Evolutionary conservation across 2,888 invertebrate genomes (phyloP), one percentile per base, ranked within the genome.

Genomic region (Ligdia adustata): DNA sequence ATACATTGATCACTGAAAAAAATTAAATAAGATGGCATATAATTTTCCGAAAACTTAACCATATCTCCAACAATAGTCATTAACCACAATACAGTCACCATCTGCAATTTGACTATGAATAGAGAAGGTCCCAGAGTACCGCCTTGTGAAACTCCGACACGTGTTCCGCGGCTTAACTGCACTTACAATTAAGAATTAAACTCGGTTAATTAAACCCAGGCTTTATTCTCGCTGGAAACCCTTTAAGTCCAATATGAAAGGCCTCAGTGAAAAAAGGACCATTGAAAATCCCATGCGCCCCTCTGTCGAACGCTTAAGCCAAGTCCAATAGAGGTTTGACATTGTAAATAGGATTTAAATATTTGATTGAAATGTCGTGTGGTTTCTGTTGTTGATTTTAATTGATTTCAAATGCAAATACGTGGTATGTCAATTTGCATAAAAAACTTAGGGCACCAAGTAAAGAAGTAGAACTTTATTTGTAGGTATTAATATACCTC

Each of bases 151-250:
- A 78, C 79, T 63, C 71, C 71, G 80, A 88, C 89, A 87, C 89
- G 89, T 89, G 89, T 88, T 79, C 72, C 69, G 56, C 69, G 72
- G 88, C 84, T 89, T 84, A 87, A 82, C 82, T 79, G 80, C 80
- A 82, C 84, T 86, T 77, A 87, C 84, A 89, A 89, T 87, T 86
- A 86, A 86, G 85, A 84, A 81, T 86, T 81, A 87, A 87, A 79
- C 83, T 74, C 82, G 86, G 85, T 87, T 89, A 89, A 89, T 89
- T 89, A 87, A 89, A 82, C 87, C 72, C 76, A 70, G 77, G 72
- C 75, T 74, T 79, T 78, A 83, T 87, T 85, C 84, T 85, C 82
- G 79, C 79, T 57, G 60, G 74, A 77, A 74, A 75, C 84, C 86
- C 83, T 85, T 83, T 83, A 78, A 83, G 74, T 75, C 72, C 75